These are phyloP conservation scores for Hapalemur alaotrensis DNA, from an alignment of 2,797 vertebrate species.

Conservation along the genomic window DNA sequence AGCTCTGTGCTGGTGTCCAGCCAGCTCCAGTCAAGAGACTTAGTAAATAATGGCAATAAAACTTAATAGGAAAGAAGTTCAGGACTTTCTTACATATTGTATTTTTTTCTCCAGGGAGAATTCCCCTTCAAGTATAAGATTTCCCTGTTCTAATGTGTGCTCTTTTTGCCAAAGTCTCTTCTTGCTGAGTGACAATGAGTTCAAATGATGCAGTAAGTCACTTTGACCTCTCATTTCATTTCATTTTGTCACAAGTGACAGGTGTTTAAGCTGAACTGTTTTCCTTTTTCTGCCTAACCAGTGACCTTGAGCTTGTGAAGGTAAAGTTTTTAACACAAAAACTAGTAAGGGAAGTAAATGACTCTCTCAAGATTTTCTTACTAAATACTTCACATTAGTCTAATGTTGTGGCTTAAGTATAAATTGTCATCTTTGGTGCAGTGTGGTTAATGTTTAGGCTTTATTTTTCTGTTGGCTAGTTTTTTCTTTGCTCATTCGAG, in stretches of 20 bases:
- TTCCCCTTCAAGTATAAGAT: neutral
- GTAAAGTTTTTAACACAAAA: slow-evolving; percentile 13
- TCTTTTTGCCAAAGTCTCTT: neutral
- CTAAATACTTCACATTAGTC: neutral
- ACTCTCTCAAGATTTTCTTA: slow-evolving; percentile 24
- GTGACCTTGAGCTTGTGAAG: slow-evolving; percentile 43
- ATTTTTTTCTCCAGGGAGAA: neutral
- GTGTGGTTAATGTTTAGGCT: slow-evolving; percentile 25
- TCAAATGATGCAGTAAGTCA: slow-evolving; percentile 40
- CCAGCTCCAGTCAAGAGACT: neutral
- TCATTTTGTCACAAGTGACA: slow-evolving; percentile 59
- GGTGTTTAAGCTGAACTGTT: neutral
- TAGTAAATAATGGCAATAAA: slow-evolving; percentile 48
- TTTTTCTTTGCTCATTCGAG: slow-evolving; percentile 57
- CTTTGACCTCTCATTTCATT: slow-evolving; percentile 44
- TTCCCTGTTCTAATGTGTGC: neutral
- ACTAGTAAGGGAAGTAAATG: neutral
- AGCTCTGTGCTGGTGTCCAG: neutral
- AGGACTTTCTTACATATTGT: neutral
- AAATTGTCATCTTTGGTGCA: slow-evolving; percentile 50
- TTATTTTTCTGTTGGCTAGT: slow-evolving; percentile 26
- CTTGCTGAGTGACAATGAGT: slow-evolving; percentile 33
- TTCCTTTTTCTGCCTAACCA: slow-evolving; percentile 20
- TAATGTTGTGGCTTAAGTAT: neutral
- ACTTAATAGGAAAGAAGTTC: neutral